Evolutionary conservation across 2,888 invertebrate species (phyloP).

Genomic region (Boloria euphrosyne): DNA sequence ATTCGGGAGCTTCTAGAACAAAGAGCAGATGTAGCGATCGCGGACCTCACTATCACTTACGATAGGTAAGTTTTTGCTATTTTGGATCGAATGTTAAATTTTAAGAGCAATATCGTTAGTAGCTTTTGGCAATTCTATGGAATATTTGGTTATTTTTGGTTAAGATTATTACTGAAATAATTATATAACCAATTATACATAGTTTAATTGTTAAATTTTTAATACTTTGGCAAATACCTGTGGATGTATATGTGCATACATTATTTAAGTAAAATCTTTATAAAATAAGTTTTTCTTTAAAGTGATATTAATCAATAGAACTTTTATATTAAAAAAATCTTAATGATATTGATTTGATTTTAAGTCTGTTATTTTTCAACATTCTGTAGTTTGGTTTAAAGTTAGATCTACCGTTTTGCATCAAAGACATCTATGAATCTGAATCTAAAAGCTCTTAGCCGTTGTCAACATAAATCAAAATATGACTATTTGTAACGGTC

Average conservation of each 20-base stretch:
- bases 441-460: slow-evolving; percentile 12
- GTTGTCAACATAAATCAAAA: slow-evolving; percentile 22
- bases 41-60: slow-evolving; percentile 98
- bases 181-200: background rate
- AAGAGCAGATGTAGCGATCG: slow-evolving; percentile 97
- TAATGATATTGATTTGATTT: too few relatives aligned
- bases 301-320: background rate
- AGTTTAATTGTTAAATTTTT: background rate
- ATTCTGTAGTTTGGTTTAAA: background rate
- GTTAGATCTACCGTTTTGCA: background rate
- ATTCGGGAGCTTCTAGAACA: slow-evolving; percentile 93
- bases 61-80: slow-evolving; percentile 86
- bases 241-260: slow-evolving; percentile 11
- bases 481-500: slow-evolving; percentile 12
- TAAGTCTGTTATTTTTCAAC: background rate
- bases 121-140: too few relatives aligned
- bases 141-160: too few relatives aligned
- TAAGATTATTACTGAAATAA: too few relatives aligned
- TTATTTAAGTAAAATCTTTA: background rate
- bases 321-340: background rate
- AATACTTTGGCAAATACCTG: slow-evolving; percentile 12
- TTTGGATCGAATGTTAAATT: background rate
- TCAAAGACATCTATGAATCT: slow-evolving; percentile 2
- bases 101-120: too few relatives aligned
- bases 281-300: background rate